These are phyloP conservation scores for Numenius arquata DNA, from an alignment of 2,113 vertebrate genomes.

Conservation along the genomic window DNA sequence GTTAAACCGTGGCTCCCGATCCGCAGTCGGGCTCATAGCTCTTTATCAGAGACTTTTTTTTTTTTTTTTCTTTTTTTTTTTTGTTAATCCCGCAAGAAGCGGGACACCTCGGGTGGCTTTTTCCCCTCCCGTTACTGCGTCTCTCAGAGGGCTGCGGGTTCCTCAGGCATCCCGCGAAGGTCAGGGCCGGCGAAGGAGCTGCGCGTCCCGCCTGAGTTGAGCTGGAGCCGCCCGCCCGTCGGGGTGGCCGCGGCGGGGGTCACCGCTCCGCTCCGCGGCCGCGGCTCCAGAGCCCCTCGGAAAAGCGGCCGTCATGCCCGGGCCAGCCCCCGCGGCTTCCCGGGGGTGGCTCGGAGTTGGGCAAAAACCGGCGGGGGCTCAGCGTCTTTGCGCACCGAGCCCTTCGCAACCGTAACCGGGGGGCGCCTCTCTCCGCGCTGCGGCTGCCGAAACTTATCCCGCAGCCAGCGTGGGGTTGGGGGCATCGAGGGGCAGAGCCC, in stretches of 20 bases:
- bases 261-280: not conserved
- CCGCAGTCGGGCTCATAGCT: not conserved
- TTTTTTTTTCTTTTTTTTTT: too few species aligned
- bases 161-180: not conserved
- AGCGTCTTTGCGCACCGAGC: not conserved
- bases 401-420: not conserved
- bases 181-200: not conserved
- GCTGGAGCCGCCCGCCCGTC: not conserved
- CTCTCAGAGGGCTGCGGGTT: too few species aligned
- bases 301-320: not conserved
- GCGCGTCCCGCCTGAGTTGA: not conserved
- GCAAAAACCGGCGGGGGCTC: not conserved
- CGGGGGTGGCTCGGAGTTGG: not conserved
- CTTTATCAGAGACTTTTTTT: not conserved
- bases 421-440: not conserved
- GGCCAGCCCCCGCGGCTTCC: not conserved
- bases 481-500: not conserved
- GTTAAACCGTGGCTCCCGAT: not conserved
- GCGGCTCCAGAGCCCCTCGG: not conserved
- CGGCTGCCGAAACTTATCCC: not conserved
- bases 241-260: not conserved
- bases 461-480: not conserved
- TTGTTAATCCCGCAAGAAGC: not conserved
- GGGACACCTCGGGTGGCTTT: not conserved
- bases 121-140: not conserved